Conservation (phyloP, 2,797 vertebrate genomes). For the Melanotaenia pygmaea region DNA sequence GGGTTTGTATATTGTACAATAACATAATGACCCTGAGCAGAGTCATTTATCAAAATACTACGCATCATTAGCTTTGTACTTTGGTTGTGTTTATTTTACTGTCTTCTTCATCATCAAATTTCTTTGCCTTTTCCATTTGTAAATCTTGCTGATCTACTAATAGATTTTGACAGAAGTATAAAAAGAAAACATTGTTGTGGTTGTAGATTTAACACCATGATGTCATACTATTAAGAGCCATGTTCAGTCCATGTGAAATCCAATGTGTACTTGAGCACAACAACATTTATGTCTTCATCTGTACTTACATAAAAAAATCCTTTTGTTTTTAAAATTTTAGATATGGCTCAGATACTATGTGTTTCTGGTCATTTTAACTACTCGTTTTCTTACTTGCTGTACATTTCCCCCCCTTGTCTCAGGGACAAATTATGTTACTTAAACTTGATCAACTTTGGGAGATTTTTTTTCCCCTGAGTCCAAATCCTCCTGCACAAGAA, state of each 20-base stretch:
- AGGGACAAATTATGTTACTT: not conserved
- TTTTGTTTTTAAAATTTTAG: not conserved
- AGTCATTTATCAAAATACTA: not conserved
- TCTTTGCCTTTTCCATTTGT: no score
- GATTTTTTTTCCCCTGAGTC: not conserved
- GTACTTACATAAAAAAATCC: not conserved
- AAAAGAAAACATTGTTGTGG: conserved; percentile 3
- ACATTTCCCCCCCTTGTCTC: not conserved
- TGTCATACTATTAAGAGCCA: not conserved
- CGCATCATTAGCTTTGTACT: not conserved
- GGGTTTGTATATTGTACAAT: not conserved
- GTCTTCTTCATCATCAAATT: not conserved
- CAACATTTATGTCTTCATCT: not conserved
- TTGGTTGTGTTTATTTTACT: not conserved
- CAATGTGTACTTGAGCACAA: no score
- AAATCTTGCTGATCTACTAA: not conserved
- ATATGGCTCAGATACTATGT: not conserved
- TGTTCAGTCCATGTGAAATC: conserved; percentile 2
- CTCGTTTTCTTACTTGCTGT: not conserved
- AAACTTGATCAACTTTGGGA: not conserved
- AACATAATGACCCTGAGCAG: not conserved
- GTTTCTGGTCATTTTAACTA: not conserved
- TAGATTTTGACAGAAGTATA: not conserved
- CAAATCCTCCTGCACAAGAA: not conserved
- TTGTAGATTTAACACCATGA: not conserved